Conservation (phyloP, 2,113 vertebrate genomes). For the Todiramphus saurophagus region DNA sequence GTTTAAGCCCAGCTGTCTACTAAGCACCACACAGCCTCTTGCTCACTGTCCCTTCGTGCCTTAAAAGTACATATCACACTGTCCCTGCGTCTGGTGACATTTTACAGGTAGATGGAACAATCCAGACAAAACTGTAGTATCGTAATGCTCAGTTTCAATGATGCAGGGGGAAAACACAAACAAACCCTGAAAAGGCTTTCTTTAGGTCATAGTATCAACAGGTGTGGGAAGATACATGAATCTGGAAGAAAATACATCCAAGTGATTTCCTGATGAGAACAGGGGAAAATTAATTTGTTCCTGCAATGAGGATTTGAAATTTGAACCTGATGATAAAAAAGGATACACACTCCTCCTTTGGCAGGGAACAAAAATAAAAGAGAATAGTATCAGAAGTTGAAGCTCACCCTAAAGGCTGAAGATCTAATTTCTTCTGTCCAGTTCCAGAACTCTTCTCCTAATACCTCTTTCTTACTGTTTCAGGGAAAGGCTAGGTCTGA, state of each 20-base stretch:
- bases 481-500: background rate
- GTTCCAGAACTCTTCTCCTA: background rate
- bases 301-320: background rate
- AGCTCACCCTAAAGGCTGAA: background rate
- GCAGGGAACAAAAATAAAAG: background rate
- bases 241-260: background rate
- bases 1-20: background rate
- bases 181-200: background rate
- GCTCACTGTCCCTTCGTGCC: background rate
- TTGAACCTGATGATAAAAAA: background rate
- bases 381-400: background rate
- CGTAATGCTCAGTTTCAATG: background rate
- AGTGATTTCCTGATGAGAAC: background rate
- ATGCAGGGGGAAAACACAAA: background rate
- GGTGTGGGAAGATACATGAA: background rate
- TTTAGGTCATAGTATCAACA: background rate
- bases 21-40: background rate
- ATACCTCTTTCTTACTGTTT: background rate
- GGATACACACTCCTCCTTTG: background rate
- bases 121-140: background rate
- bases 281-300: background rate
- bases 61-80: background rate
- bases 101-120: background rate
- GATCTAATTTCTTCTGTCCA: background rate
- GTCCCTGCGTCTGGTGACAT: background rate